Percentiles rank a stretch among this genome's conserved stretches.
Conservation (phyloP, 2,113 vertebrate genomes). For the Chinchilla lanigera region DNA sequence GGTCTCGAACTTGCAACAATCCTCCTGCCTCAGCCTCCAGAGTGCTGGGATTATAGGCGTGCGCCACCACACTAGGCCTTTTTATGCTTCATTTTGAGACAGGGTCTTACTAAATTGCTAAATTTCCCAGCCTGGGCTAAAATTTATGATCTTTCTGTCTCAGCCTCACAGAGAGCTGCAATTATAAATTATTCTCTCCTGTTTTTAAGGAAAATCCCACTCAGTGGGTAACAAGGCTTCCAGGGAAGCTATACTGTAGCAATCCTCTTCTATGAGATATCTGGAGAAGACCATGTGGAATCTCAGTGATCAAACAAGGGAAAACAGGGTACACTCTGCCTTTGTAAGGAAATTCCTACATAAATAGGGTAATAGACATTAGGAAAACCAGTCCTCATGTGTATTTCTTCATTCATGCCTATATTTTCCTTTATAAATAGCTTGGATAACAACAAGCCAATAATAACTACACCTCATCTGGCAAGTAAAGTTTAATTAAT, state of each 20-base stretch:
- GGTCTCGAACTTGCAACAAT: no score
- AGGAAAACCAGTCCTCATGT: conserved; percentile 38
- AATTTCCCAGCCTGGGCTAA: background rate
- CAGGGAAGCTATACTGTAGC: background rate
- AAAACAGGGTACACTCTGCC: conserved; percentile 36
- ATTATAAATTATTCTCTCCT: background rate
- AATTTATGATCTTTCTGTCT: background rate
- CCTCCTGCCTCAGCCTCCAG: no score
- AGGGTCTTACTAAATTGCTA: background rate
- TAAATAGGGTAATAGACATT: conserved; percentile 1
- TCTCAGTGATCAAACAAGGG: background rate
- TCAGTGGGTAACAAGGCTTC: background rate
- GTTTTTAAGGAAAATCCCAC: conserved; percentile 52
- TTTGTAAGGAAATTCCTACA: conserved; percentile 17
- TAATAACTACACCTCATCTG: conserved; percentile 58
- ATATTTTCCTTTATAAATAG: conserved; percentile 63
- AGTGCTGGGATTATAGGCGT: no score
- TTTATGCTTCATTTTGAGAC: background rate
- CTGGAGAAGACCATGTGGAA: conserved; percentile 27
- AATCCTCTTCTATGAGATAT: background rate
- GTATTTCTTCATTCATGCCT: conserved; percentile 41
- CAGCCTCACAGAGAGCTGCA: background rate
- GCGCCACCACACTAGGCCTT: no score
- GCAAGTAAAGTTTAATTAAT: conserved; percentile 71
- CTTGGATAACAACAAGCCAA: conserved; percentile 61